Evolutionary conservation across 1,140 invertebrate species (phyloP), one percentile per base, ranked within the genome.

Genomic region (Drosophila rhopaloa): DNA sequence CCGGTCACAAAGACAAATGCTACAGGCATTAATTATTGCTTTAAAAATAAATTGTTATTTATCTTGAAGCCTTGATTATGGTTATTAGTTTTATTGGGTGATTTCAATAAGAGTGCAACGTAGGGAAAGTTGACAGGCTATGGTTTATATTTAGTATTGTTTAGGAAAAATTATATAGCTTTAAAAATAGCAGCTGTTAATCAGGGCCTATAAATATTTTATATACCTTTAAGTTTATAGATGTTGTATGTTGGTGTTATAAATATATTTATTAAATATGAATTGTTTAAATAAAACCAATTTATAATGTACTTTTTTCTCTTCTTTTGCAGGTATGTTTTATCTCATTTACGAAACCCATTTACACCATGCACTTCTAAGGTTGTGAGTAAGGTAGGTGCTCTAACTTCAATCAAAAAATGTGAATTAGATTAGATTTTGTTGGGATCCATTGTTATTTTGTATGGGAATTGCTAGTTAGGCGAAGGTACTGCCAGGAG

Each of bases 401-500:
- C 38, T n/a, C 13, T 40, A 5, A 9, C 13, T 13, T n/a, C 37
- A 37, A 37, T 37, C 37, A 10, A 9, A 37, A 37, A 9, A 10
- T 37, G 37, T n/a, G 6, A 9, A 14, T 32, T 14, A 51, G 10
- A 24, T 24, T 2, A 24, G 19, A 24, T 4, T 24, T 24, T 24
- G 4, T 24, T 3, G 24, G 24, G 24, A 19, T 19, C 24, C 4
- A 24, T 24, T 24, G 24, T 24, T 24, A 4, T 35, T 53, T 38
- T 27, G 7, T 6, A 24, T n/a, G 54, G 13, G 38, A 41, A 14
- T 6, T 14, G 7, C 0, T 37, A 35, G 16, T 37, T 59, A 50
- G 29, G 4, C 13, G 7, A 10, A 46, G 14, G 38, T 24, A 29
- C 8, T 60, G 38, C 37, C 38, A 9, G 38, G 83, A 81, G 76